Percentiles rank a stretch among this genome's conserved stretches.
phyloP scores from a whole-genome alignment of 2,113 vertebrate genomes.

The Perca fluviatilis region DNA sequence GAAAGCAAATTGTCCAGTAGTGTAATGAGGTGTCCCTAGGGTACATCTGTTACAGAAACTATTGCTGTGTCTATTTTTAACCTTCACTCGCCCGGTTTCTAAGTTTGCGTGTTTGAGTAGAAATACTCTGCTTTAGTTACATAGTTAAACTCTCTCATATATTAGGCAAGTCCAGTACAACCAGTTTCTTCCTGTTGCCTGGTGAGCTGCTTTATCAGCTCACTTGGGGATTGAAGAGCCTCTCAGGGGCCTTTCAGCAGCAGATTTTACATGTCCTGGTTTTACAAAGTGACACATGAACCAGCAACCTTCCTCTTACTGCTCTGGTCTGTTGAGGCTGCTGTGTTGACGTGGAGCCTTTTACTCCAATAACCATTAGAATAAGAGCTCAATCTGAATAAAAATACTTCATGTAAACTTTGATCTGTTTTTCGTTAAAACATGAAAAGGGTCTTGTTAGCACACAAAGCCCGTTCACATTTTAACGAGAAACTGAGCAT shows the following conservation, averaged over 20 bases:
- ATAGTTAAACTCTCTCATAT: neutral
- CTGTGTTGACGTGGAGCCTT: neutral
- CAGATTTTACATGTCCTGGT: neutral
- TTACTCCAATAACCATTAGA: neutral
- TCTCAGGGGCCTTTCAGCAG: slow-evolving; percentile 7
- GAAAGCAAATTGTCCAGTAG: neutral
- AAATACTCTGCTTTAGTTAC: neutral
- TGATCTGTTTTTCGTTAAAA: too few species aligned
- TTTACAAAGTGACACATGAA: neutral
- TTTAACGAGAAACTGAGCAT: too few species aligned
- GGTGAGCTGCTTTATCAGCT: slow-evolving; percentile 23
- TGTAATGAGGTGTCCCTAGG: neutral
- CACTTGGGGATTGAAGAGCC: neutral
- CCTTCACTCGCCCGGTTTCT: neutral
- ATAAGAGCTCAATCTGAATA: neutral
- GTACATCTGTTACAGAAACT: neutral
- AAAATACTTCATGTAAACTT: too few species aligned
- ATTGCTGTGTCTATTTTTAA: neutral
- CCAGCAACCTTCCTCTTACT: neutral
- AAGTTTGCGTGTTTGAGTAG: neutral
- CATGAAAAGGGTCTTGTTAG: neutral
- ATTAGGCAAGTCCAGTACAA: neutral
- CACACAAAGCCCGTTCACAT: neutral
- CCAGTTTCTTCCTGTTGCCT: slow-evolving; percentile 7
- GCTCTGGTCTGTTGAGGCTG: neutral